Base-by-base conservation (phyloP, 1,140 invertebrate genomes). In the Drosophila simulans region DNA sequence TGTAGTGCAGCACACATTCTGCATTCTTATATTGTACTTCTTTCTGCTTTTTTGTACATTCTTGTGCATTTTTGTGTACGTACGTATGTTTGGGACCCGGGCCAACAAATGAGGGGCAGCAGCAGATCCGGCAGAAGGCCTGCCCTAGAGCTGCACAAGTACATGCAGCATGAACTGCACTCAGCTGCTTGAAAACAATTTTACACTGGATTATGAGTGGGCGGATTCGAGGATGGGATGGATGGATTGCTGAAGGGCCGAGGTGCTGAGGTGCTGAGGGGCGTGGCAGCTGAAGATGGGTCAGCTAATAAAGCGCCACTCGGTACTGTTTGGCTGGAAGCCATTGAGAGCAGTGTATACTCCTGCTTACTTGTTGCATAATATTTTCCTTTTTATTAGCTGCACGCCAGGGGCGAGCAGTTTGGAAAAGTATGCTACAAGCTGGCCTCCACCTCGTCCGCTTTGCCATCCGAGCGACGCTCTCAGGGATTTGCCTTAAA, bases 301-400 rank as follows among this genome's bases (percentile, higher is more conserved):
- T 68, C 84, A 80, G 71, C 83, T 89, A 88, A 89, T 83, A 88
- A 84, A 88, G 83, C 79, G 80, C 42, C 63, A 80, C 53, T 60
- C 74, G 45, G 40, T 75, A 53, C 71, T 45, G 71, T 52, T 51
- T 74, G 71, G 60, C 79, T 58, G 69, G 80, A 22, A 65, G 71
- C 80, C 45, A 70, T 70, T 70, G 66, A 70, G 66, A 40, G 64
- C 66, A 49, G 64, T 68, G 55, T 60, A 49, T 68, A 57, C 59
- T 76, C 43, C 49, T 77, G 59, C 79, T 89, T 88, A 88, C 84
- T 89, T 88, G 83, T 88, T 88, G 83, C 84, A 89, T 88, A 89
- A 88, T 84, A 88, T 88, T 83, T 88, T 80, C 76, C 66, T 70
- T 89, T 85, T 86, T 86, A 86, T 88, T 86, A 88, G 81, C 77